Percentiles rank a stretch among this genome's conserved stretches.
Evolutionary conservation across 37 sponge, comb jelly and placozoan genomes (phyloP).

Genomic region (Mnemiopsis leidyi): DNA sequence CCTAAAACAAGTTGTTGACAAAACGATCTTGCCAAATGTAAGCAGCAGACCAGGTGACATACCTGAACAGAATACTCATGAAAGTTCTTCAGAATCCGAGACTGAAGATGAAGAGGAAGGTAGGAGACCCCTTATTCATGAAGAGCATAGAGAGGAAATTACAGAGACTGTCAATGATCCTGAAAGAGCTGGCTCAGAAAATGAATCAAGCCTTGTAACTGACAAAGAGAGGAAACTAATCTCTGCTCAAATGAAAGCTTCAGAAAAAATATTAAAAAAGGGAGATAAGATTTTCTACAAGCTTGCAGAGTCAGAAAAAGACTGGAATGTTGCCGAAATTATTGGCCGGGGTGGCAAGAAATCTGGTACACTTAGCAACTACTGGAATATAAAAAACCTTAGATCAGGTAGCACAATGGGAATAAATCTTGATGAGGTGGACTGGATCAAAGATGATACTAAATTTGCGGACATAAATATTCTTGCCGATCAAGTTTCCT

Average conservation of each 20-base stretch:
- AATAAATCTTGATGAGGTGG: slow-evolving; percentile 1
- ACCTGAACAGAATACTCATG: too few species aligned
- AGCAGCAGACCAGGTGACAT: background rate
- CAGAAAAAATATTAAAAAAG: background rate
- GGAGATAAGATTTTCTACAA: background rate
- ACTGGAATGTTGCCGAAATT: background rate
- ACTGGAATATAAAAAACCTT: background rate
- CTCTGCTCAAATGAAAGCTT: too few species aligned
- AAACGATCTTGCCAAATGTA: background rate
- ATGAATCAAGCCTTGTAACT: too few species aligned
- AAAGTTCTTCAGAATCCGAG: background rate
- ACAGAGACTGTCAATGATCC: background rate
- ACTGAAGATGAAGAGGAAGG: too few species aligned
- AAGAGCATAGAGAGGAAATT: too few species aligned
- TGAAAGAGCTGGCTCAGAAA: too few species aligned
- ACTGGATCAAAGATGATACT: slow-evolving; percentile 12
- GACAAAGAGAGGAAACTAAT: background rate
- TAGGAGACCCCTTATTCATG: too few species aligned
- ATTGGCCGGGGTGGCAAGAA: background rate
- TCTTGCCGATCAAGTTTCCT: background rate
- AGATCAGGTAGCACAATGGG: too few species aligned
- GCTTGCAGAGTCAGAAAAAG: background rate
- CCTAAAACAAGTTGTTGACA: background rate
- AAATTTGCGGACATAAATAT: background rate
- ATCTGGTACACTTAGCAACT: background rate